Evolutionary conservation across 1,140 invertebrate species (phyloP), one percentile per base, ranked within the genome.

Genomic region (Meloidogyne floridensis): DNA sequence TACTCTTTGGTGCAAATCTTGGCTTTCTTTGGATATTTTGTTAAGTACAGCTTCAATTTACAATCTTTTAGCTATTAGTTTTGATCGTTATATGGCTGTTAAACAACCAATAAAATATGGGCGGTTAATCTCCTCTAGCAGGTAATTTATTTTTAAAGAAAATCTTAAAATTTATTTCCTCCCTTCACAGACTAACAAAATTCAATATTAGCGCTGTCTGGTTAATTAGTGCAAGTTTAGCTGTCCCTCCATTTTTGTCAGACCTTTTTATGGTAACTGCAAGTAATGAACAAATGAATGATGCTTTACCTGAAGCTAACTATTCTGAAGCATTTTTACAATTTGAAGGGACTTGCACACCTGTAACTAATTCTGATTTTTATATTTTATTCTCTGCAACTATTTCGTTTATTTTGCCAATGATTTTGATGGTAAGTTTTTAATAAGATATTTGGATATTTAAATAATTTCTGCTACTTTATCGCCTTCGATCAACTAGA

Each of bases 1-100:
- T 8, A 76, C 83, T 7, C 47, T 87, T 4, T 91, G 87, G 86
- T 92, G 91, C 80, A 86, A 84, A 70, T 83, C 90, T 18, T 92
- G 91, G 91, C 87, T 92, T 47, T 90, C 91, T 0, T 85, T 91
- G n/a, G 91, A 92, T 78, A 90, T 92, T 10, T 89, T 89, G 78
- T 80, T 92, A 4, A 90, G 88, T 84, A 92, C 91, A 11, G 90
- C 91, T 0, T 91, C 90, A 11, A 92, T 92, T 78, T 87, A 91
- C 43, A 91, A 91, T 82, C 80, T 92, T 10, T 87, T 91, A 76
- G 91, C 91, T 8, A 92, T 92, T 75, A 91, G 90, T 77, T 88
- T 92, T 32, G 91, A 92, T 82, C 82, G 91, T 43, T 92, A 90
- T 83, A 86, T 92, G 77, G 91, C 91, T 8, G 90, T 92, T 3